Percentiles rank a stretch among this genome's conserved stretches.
These are phyloP conservation scores for Hirtodrosophila confusa DNA, from an alignment of 2,888 invertebrate genomes.

Conservation along the genomic window DNA sequence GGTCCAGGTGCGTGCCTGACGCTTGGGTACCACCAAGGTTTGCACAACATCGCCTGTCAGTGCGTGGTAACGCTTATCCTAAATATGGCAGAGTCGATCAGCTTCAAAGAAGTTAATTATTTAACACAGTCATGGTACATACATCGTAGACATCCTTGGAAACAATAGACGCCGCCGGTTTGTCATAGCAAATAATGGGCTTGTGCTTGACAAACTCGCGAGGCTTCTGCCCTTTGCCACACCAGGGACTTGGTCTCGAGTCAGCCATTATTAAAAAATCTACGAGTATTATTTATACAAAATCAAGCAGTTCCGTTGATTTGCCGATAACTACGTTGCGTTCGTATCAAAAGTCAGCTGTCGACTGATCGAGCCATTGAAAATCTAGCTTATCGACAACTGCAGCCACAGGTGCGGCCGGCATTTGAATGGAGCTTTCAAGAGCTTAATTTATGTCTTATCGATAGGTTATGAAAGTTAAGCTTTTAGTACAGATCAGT, in stretches of 20 bases:
- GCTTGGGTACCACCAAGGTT: constrained; percentile 82
- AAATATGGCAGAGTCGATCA: too few species aligned
- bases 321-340: background rate
- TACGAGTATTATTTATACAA: background rate
- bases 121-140: background rate
- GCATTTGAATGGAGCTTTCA: constrained; percentile 4
- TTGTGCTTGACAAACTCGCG: constrained; percentile 73
- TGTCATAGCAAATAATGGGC: constrained; percentile 83
- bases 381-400: background rate
- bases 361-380: constrained; percentile 27
- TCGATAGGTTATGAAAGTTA: constrained; percentile 18
- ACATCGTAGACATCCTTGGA: constrained; percentile 80
- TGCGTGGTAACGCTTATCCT: constrained; percentile 79
- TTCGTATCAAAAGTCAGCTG: background rate
- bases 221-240: constrained; percentile 77
- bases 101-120: background rate
- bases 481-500: background rate
- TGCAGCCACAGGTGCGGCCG: constrained; percentile 10
- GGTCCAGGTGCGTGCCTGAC: constrained; percentile 84
- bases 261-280: constrained; percentile 23
- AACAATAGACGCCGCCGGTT: constrained; percentile 80
- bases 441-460: constrained; percentile 8
- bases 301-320: background rate
- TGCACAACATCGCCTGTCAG: constrained; percentile 76
- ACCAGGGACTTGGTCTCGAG: constrained; percentile 73